Base-by-base conservation (phyloP, 92 coral and sea anemone species). In the Zoanthus sansibaricus region DNA sequence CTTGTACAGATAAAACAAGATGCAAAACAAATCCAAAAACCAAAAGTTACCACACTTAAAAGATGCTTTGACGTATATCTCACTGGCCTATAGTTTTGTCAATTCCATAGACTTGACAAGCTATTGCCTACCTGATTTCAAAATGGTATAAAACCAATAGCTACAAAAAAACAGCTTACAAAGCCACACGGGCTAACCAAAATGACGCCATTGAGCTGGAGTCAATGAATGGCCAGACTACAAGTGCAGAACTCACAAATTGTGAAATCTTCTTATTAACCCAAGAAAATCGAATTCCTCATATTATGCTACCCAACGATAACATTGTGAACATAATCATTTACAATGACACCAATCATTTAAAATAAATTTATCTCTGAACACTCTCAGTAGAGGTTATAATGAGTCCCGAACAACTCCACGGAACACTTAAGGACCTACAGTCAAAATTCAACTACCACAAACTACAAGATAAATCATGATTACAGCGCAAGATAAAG, bases 21-120 rank as follows among this genome's bases (percentile, higher is more conserved):
- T 61, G 76, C 75, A 16, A 33, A 47, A 42, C 32, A 67, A 46
- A 78, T 87, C 51, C 68, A 46, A 16, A 86, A 87, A 78, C 48
- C 86, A 37, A 62, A 69, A 46, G 49, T 73, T 44, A 77, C 77
- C 17, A 67, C 80, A 0, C 61, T 51, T 30, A 82, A 59, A 59
- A 7, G 77, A 76, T 52, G 31, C 77, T 17, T 37, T 77, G 72
- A 86, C 84, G 15, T 86, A 86, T 48, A 31, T 86, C 7, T 54
- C 89, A 15, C 56, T 76, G 33, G 44, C 84, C 45, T 59, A 76
- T 51, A 69, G 49, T 25, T 30, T 75, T 16, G 31, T 86, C 71
- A 55, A 59, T 42, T 5, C 55, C 17, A 75, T 86, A 66, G 71
- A 42, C 31, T 66, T 66, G 71, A 66, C 18, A 66, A 5, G 25